These are phyloP conservation scores for Cylindroiulus punctatus DNA, from an alignment of 2,888 invertebrate species.

Conservation along the genomic window DNA sequence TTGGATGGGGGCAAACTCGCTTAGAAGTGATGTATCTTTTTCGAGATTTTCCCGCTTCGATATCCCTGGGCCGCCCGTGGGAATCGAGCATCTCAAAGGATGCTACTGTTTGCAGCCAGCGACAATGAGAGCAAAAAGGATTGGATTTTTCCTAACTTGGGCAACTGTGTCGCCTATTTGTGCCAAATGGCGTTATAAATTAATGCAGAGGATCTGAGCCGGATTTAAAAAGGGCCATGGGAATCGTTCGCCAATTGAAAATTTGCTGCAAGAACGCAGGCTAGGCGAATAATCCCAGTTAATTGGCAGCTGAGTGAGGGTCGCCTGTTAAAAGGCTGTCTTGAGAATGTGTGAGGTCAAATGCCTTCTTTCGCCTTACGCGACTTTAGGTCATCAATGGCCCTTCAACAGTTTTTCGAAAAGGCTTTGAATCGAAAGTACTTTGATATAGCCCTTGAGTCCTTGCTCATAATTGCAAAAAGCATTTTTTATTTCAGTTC, in stretches of 20 bases:
- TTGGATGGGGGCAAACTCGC: neutral
- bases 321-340: neutral
- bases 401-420: no score
- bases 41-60: neutral
- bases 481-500: no score
- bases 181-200: conserved; percentile 6
- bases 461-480: no score
- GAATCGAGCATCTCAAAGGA: neutral
- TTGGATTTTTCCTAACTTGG: neutral
- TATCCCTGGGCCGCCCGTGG: neutral
- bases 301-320: neutral
- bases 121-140: neutral
- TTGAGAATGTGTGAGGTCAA: neutral
- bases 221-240: neutral
- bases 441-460: no score
- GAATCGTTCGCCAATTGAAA: neutral
- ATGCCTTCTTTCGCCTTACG: neutral
- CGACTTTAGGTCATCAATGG: no score
- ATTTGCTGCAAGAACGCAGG: neutral
- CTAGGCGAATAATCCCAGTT: neutral
- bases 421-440: no score
- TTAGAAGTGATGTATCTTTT: neutral
- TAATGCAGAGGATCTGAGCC: neutral
- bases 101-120: neutral
- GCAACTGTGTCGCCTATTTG: neutral